These are phyloP conservation scores for Perdita meconis DNA, from an alignment of 2,888 invertebrate species.

Conservation along the genomic window DNA sequence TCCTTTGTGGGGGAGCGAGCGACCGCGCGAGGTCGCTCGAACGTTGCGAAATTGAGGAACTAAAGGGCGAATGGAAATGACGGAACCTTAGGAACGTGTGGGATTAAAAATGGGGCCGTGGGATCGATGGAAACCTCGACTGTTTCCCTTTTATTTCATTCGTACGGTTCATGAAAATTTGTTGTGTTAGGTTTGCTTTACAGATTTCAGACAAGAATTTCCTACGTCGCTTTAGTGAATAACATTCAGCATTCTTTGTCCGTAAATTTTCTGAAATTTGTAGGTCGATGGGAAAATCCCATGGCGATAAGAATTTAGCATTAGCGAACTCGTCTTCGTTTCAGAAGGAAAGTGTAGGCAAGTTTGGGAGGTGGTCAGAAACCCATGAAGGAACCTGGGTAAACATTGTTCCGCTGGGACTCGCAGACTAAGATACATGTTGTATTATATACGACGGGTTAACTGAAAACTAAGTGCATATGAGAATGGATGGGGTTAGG, in stretches of 20 bases:
- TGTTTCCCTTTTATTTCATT: background rate
- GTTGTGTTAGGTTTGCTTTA: too few relatives aligned
- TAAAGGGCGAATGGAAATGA: background rate
- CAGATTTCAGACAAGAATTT: too few relatives aligned
- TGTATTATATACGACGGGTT: conserved; percentile 81
- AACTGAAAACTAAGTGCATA: conserved; percentile 84
- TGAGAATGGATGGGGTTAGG: conserved; percentile 82
- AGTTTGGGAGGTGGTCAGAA: conserved; percentile 60
- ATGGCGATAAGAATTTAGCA: conserved; percentile 49
- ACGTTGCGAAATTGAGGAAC: background rate
- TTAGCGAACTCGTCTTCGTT: conserved; percentile 62
- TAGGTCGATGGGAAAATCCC: conserved; percentile 32
- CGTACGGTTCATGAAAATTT: too few relatives aligned
- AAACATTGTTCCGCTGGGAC: conserved; percentile 80
- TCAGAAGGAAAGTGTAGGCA: conserved; percentile 54
- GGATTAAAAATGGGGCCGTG: background rate
- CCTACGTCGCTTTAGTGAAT: too few relatives aligned
- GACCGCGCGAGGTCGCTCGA: background rate
- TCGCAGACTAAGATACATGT: conserved; percentile 82
- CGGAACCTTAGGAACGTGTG: background rate
- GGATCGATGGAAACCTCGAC: background rate
- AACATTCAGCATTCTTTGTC: too few relatives aligned
- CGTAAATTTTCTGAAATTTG: conserved; percentile 28
- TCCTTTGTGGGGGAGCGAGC: background rate
- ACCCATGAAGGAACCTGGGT: conserved; percentile 72